Conservation (phyloP, 2,797 vertebrate species). For the Chelon labrosus region DNA sequence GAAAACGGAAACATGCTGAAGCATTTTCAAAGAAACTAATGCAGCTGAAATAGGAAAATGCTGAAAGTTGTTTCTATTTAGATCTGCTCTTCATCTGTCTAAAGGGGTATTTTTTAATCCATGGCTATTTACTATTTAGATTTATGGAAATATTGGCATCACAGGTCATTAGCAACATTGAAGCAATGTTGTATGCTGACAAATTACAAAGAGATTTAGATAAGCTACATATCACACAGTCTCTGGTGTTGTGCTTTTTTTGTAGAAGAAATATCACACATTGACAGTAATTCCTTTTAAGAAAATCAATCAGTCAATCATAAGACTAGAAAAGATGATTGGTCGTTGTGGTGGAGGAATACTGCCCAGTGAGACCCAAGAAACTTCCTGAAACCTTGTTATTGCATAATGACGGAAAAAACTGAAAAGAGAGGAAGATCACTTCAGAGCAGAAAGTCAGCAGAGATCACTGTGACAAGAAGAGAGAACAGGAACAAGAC, state of each 20-base stretch:
- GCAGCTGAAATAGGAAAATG: not conserved
- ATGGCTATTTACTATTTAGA: not conserved
- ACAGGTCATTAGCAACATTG: not conserved
- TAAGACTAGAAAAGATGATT: not conserved
- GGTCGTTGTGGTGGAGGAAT: too few relatives aligned
- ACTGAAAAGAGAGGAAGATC: not conserved
- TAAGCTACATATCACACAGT: not conserved
- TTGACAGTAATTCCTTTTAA: not conserved
- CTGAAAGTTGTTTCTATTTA: not conserved
- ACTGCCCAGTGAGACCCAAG: too few relatives aligned
- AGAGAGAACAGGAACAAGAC: not conserved
- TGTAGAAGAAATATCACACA: not conserved
- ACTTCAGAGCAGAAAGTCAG: not conserved
- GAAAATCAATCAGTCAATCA: not conserved
- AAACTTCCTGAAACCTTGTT: slow-evolving; percentile 1
- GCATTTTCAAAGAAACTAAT: not conserved
- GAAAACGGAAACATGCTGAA: not conserved
- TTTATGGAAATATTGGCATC: not conserved
- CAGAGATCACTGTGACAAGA: not conserved
- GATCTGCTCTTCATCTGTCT: not conserved
- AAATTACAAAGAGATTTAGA: not conserved
- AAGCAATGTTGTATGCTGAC: not conserved
- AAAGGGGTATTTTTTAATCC: not conserved
- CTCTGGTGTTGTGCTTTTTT: not conserved
- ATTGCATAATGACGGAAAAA: not conserved